Evolutionary conservation across 2,113 vertebrate genomes (phyloP), one percentile per base, ranked within the genome.

Genomic region (Lepus europaeus): DNA sequence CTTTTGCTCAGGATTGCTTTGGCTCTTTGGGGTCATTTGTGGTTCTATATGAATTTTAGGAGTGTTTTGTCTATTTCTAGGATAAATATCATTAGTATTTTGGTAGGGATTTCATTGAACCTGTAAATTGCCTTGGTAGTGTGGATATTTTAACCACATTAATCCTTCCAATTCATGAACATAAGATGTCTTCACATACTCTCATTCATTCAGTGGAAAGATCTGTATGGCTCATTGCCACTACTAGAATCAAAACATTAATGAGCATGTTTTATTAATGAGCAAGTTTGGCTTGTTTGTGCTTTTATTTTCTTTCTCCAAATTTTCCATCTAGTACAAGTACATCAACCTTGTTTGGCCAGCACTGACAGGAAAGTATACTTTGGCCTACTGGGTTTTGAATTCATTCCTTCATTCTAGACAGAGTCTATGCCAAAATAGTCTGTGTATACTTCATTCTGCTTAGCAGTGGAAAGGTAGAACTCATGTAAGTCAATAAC

Each of bases 401-500:
- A 94, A 85, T 88, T 68, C n/a, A 63, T 63, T 88, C 23, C 53
- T 95, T 68, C 80, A 63, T 86, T 79, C 61, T 73, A 87, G 91
- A 13, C 59, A 82, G 31, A 66, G 3, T 81, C 20, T 51, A 64
- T 76, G 39, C 74, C 64, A 82, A 39, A 64, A 84, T 80, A 63
- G 25, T 49, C 33, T 31, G 31, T 49, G 45, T 76, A 86, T n/a
- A 25, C 4, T 61, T 91, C 31, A 69, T 3, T 74, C 27, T 61
- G 12, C 69, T 89, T 89, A 25, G 9, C 9, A 1, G 33, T 72
- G 61, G 19, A n/a, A 78, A 80, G 76, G 53, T 39, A 23, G 90
- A 94, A 81, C 72, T 64, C 19, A 39, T 83, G 36, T 56, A 90
- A 93, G 63, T 4, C 72, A 82, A 84, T 45, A 45, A 90, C 29